Percentiles rank a stretch among this genome's conserved stretches.
Conservation (phyloP, 2,888 invertebrate genomes). For the Masnerella sp. region DNA sequence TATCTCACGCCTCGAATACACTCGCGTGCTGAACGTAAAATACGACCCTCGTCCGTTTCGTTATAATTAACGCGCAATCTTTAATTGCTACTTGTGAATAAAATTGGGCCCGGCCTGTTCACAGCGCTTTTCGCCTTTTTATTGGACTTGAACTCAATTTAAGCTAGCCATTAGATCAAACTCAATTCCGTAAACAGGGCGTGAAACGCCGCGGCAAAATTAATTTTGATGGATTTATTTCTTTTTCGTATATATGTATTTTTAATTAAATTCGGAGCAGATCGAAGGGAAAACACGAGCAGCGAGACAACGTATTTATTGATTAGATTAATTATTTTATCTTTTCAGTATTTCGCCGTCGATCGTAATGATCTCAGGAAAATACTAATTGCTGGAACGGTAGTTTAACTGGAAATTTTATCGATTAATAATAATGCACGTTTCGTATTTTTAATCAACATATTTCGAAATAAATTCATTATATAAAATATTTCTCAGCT, state of each 20-base stretch:
- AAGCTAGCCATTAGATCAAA: slow-evolving; percentile 54
- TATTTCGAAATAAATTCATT: too few relatives aligned
- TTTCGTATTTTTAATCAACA: too few relatives aligned
- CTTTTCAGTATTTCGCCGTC: neutral
- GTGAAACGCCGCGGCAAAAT: slow-evolving; percentile 28
- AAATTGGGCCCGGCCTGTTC: slow-evolving; percentile 50
- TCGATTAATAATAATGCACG: too few relatives aligned
- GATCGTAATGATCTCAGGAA: neutral
- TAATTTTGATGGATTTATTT: slow-evolving; percentile 36
- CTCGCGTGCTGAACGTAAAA: slow-evolving; percentile 69
- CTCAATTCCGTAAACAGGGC: slow-evolving; percentile 36
- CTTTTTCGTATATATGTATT: slow-evolving; percentile 6
- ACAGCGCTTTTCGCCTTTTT: slow-evolving; percentile 43
- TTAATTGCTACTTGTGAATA: slow-evolving; percentile 59
- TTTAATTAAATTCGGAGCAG: slow-evolving; percentile 29
- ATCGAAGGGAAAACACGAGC: slow-evolving; percentile 7
- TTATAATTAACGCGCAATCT: slow-evolving; percentile 61
- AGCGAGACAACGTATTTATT: slow-evolving; percentile 2
- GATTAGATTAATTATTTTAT: slow-evolving; percentile 24
- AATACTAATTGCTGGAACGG: too few relatives aligned
- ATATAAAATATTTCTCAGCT: too few relatives aligned
- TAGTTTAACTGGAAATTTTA: too few relatives aligned
- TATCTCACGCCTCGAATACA: slow-evolving; percentile 67
- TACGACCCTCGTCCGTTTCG: slow-evolving; percentile 65
- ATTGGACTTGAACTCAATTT: slow-evolving; percentile 38